Percentiles rank a stretch among this genome's conserved stretches.
Conservation (phyloP, 2,797 vertebrate genomes). For the Syngnathus acus region DNA sequence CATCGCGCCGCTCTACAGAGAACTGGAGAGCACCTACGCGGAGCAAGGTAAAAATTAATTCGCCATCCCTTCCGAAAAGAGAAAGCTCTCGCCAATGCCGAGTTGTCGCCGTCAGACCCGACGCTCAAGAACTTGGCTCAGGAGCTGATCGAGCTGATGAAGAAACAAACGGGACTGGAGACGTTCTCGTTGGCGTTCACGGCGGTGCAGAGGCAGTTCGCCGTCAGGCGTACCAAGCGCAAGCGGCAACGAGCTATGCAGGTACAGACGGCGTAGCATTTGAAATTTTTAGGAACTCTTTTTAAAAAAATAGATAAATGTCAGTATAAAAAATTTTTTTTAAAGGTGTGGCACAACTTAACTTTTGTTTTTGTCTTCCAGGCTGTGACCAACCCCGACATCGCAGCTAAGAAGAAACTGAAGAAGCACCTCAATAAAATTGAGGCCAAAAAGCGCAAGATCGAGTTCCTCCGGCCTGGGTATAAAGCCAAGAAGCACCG, state of each 20-base stretch:
- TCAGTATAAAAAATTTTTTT: too few species aligned
- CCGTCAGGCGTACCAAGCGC: constrained; percentile 75
- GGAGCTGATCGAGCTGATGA: constrained; percentile 93
- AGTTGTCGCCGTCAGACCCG: constrained; percentile 70
- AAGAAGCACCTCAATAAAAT: constrained; percentile 93
- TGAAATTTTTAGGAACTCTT: too few species aligned
- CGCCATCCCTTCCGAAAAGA: too few species aligned
- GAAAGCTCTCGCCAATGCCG: too few species aligned
- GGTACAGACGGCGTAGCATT: constrained; percentile 58
- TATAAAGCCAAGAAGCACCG: constrained; percentile 86
- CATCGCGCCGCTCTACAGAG: constrained; percentile 84
- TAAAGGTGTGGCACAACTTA: too few species aligned
- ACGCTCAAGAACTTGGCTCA: constrained; percentile 90
- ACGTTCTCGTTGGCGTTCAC: constrained; percentile 86
- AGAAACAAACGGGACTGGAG: constrained; percentile 85
- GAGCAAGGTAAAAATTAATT: constrained; percentile 78
- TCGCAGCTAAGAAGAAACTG: constrained; percentile 92
- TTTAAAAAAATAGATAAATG: too few species aligned
- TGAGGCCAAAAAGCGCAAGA: constrained; percentile 91
- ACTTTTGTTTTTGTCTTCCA: constrained; percentile 35
- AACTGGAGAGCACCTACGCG: constrained; percentile 92
- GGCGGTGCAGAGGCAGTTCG: constrained; percentile 84
- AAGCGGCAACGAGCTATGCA: constrained; percentile 85
- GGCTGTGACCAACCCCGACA: constrained; percentile 88
- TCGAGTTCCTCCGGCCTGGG: constrained; percentile 78